Evolutionary conservation across 2,797 vertebrate genomes (phyloP).

Genomic region (Rhinoraja longicauda): DNA sequence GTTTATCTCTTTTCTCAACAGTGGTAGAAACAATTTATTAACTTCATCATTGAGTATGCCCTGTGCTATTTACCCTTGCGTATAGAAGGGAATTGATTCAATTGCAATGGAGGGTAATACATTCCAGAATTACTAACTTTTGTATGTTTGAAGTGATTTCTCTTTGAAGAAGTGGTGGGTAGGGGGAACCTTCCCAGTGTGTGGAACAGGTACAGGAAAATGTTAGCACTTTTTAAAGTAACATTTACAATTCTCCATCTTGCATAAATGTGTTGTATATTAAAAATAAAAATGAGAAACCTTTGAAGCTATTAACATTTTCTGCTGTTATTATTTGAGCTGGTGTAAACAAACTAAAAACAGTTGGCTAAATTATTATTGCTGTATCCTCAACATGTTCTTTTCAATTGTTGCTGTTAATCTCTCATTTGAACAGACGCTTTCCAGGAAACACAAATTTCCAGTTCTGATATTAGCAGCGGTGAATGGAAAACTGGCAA

Average conservation of each 20-base stretch:
- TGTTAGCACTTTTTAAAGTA: not conserved
- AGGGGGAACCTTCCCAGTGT: not conserved
- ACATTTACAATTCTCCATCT: not conserved
- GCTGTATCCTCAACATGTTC: not conserved
- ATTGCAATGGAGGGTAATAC: no score
- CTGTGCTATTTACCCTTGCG: not conserved
- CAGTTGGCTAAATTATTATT: not conserved
- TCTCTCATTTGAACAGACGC: slow-evolving; percentile 43
- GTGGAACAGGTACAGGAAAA: not conserved
- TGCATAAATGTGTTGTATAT: not conserved
- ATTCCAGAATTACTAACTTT: not conserved
- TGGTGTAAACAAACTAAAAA: not conserved
- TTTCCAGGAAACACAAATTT: slow-evolving; percentile 47
- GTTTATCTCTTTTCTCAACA: not conserved
- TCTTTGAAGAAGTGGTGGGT: not conserved
- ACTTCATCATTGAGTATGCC: not conserved
- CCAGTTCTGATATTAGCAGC: slow-evolving; percentile 47
- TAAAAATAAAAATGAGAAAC: not conserved
- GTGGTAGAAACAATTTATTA: not conserved
- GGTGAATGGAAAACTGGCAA: slow-evolving; percentile 46
- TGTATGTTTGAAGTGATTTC: not conserved
- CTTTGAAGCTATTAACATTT: not conserved
- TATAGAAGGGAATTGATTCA: not conserved
- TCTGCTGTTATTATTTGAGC: not conserved
- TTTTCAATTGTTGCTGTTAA: not conserved